A percentile compares a stretch with the other conserved stretches of the same genome.
Conservation (phyloP, 2,113 vertebrate genomes). For the Vombatus ursinus region DNA sequence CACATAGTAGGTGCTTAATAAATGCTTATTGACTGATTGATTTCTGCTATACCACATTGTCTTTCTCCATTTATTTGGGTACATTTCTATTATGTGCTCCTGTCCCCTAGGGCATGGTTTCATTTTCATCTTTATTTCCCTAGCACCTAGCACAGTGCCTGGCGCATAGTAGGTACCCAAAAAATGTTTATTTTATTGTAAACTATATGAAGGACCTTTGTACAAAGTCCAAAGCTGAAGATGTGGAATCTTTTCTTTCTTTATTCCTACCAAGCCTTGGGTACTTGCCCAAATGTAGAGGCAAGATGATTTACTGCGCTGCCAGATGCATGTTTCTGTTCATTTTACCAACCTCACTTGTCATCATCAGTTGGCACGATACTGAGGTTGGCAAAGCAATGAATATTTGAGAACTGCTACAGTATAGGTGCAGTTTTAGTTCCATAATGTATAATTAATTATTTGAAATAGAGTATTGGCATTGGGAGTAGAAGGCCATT, state of each 20-base stretch:
- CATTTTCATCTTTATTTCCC: background rate
- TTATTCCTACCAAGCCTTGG: slow-evolving; percentile 59
- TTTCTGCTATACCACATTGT: background rate
- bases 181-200: background rate
- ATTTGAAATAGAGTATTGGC: slow-evolving; percentile 58
- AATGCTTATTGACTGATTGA: background rate
- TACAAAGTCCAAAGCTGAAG: slow-evolving; percentile 54
- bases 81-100: background rate
- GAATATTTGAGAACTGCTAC: slow-evolving; percentile 68
- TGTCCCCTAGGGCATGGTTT: background rate
- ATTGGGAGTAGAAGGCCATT: slow-evolving; percentile 31
- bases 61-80: background rate
- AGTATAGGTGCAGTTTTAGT: slow-evolving; percentile 52
- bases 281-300: slow-evolving; percentile 69
- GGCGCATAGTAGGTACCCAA: background rate
- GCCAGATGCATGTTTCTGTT: slow-evolving; percentile 47
- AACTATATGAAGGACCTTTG: slow-evolving; percentile 49
- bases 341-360: slow-evolving; percentile 72
- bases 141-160: background rate
- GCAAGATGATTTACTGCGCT: slow-evolving; percentile 38
- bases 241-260: slow-evolving; percentile 28
- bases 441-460: slow-evolving; percentile 66
- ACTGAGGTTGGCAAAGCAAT: slow-evolving; percentile 64
- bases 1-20: background rate
- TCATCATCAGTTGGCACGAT: slow-evolving; percentile 60